These are phyloP conservation scores for Orestias chungarensis DNA, from an alignment of 2,797 vertebrate genomes.

Conservation along the genomic window DNA sequence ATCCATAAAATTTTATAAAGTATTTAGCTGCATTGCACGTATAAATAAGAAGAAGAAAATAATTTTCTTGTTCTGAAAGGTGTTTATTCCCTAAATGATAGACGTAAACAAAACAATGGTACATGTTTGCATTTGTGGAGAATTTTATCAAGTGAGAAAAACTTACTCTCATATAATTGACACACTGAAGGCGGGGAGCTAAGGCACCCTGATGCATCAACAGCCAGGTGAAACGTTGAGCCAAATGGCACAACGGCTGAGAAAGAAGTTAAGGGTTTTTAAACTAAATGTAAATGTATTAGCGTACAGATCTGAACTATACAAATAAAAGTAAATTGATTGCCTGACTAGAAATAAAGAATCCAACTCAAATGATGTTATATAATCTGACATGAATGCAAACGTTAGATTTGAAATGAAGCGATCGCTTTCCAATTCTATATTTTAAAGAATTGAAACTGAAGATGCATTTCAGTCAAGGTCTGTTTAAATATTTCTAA, in stretches of 20 bases:
- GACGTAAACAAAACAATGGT: background rate
- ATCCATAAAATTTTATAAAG: no score
- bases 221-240: no score
- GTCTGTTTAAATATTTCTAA: background rate
- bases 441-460: background rate
- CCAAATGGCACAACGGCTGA: no score
- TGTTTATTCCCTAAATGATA: background rate
- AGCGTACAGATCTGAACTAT: background rate
- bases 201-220: no score
- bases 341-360: background rate
- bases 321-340: background rate
- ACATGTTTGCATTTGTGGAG: no score
- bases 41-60: background rate
- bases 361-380: no score
- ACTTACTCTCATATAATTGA: no score
- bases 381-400: background rate
- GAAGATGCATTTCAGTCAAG: background rate
- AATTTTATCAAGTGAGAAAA: no score
- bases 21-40: no score
- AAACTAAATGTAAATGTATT: background rate
- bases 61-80: background rate
- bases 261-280: background rate
- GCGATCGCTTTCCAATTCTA: background rate
- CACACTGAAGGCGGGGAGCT: no score
- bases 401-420: no score